Base-by-base conservation (phyloP, 2,797 vertebrate genomes). In the Tenualosa ilisha region DNA sequence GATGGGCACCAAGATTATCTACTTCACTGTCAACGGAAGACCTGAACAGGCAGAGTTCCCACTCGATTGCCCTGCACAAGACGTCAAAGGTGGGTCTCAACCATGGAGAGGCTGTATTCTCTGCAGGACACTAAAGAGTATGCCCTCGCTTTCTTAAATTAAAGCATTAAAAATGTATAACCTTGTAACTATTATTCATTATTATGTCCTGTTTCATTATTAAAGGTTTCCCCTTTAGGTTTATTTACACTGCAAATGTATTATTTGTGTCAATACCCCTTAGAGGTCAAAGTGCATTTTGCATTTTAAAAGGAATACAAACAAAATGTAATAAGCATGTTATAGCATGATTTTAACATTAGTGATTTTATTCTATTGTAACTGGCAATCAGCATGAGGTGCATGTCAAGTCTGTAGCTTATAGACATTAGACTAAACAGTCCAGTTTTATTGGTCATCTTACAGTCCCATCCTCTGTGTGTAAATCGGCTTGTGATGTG, bases 21-120 rank as follows among this genome's bases (percentile, higher is more conserved):
- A 93, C 90, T 96, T 96, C 89, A 95, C 93, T 0, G 93, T 96
- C 68, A 95, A 95, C 17, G 96, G 94, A 68, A 93, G 91, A 93
- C 94, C 94, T 2, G 95, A 96, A 86, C 91, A 91, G 88, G 95
- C 95, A 0, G 95, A 96, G 90, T 94, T 96, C 88, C 89, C 91
- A 0, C 24, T 87, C 15, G 93, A 95, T 37, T 95, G 94, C 24
- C 94, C 95, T 22, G 90, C 93, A 6, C 94, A 95, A 88, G 95
- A 95, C 40, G 86, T 96, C 46, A 96, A 96, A 95, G 95, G 96
- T 79, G 72, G 17, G 72, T 79, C 40, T 43, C 0, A 79, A 43
- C 72, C 40, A 79, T 24, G 8, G 40, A 15, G 37, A 46, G 37
- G 72, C 6, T 6, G 40, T 20, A 17, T 79, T 79, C 40, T 40